phyloP scores from a whole-genome alignment of 2,888 invertebrate genomes.

The Cetonia aurata region DNA sequence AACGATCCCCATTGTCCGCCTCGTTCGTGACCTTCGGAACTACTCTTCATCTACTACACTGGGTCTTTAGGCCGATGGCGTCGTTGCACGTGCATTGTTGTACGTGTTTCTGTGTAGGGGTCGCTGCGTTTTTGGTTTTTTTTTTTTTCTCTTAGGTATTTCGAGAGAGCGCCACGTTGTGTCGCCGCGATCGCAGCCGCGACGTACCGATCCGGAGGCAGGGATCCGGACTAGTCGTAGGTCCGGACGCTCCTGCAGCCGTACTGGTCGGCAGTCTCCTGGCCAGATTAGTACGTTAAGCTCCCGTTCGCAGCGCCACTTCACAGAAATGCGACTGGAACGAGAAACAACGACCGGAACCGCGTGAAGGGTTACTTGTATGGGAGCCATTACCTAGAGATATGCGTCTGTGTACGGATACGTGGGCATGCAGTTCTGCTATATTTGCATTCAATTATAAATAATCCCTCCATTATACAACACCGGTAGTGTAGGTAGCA shows the following conservation, averaged over 20 bases:
- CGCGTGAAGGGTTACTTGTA: neutral
- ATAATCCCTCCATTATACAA: slow-evolving; percentile 2
- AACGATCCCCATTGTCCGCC: slow-evolving; percentile 17
- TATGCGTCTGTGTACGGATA: neutral
- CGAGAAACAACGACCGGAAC: slow-evolving; percentile 16
- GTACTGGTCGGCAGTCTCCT: slow-evolving; percentile 55
- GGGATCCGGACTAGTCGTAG: slow-evolving; percentile 45
- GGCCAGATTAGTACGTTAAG: slow-evolving; percentile 47
- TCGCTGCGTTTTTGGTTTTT: too few relatives aligned
- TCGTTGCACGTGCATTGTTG: slow-evolving; percentile 35
- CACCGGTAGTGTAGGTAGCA: too few relatives aligned
- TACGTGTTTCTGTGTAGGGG: neutral
- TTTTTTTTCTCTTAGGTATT: slow-evolving; percentile 11
- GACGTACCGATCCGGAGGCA: slow-evolving; percentile 25
- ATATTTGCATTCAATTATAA: slow-evolving; percentile 6
- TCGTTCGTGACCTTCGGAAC: slow-evolving; percentile 21
- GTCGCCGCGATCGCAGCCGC: slow-evolving; percentile 29
- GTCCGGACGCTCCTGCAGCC: slow-evolving; percentile 55
- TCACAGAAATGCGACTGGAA: slow-evolving; percentile 33
- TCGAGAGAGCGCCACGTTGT: slow-evolving; percentile 27
- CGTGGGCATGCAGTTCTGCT: neutral
- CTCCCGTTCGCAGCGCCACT: slow-evolving; percentile 51
- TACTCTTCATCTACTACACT: slow-evolving; percentile 26
- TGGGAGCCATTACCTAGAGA: neutral
- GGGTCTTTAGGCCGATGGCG: slow-evolving; percentile 29